phyloP scores from a whole-genome alignment of 1,140 invertebrate genomes.

The Lethocerus indicus region DNA sequence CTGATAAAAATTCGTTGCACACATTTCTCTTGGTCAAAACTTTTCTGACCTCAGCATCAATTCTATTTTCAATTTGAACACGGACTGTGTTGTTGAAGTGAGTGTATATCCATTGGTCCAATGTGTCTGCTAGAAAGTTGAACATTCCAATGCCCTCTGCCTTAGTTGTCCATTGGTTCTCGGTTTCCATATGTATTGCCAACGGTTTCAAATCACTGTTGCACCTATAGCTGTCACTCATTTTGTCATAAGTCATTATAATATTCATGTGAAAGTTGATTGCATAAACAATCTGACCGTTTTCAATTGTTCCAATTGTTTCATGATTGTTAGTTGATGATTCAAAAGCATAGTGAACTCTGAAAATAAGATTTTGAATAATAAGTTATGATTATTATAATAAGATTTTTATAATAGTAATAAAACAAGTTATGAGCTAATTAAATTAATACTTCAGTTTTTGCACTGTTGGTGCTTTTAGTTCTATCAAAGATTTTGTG shows the following conservation, averaged over 20 bases:
- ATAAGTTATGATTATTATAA: not conserved
- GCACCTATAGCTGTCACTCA: not conserved
- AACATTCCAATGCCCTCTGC: not conserved
- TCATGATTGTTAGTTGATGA: not conserved
- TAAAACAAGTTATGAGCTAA: not conserved
- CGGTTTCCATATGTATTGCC: not conserved
- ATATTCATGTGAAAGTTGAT: conserved; percentile 5
- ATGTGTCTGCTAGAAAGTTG: conserved; percentile 9
- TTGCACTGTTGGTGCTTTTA: too few species aligned
- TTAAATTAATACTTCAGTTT: not conserved
- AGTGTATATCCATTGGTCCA: conserved; percentile 6
- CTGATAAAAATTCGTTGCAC: conserved; percentile 8
- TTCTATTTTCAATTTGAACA: not conserved
- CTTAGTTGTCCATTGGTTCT: not conserved
- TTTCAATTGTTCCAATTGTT: not conserved
- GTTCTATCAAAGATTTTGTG: too few species aligned
- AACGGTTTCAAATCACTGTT: not conserved
- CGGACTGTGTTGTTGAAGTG: conserved; percentile 9
- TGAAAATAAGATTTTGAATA: conserved; percentile 1
- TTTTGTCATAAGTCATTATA: not conserved
- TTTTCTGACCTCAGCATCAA: conserved; percentile 6
- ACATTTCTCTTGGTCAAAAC: not conserved
- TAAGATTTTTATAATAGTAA: not conserved
- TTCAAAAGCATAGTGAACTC: conserved; percentile 9
- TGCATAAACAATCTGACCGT: not conserved